Percentiles rank a stretch among this genome's conserved stretches.
These are phyloP conservation scores for Leptopilina syphax DNA, from an alignment of 2,888 invertebrate genomes.

Conservation along the genomic window DNA sequence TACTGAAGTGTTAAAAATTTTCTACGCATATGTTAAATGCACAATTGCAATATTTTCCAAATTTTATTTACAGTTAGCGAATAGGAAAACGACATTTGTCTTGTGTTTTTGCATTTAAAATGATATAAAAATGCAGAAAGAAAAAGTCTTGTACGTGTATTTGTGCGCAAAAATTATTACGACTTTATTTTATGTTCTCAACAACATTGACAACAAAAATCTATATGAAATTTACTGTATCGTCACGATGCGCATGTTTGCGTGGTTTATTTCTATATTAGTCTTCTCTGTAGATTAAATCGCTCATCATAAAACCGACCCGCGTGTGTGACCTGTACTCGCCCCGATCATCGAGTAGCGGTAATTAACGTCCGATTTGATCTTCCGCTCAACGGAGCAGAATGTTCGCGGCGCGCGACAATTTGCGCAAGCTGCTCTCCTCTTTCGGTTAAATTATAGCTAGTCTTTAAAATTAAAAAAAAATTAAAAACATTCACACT, in stretches of 20 bases:
- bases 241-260: slow-evolving; percentile 39
- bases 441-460: no score
- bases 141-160: no score
- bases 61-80: no score
- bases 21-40: no score
- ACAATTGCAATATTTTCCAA: no score
- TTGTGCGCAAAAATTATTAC: slow-evolving; percentile 41
- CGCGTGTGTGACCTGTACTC: slow-evolving; percentile 46
- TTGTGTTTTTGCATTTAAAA: no score
- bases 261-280: slow-evolving; percentile 42
- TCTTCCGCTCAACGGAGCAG: slow-evolving; percentile 62
- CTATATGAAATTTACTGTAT: neutral
- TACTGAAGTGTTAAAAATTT: no score
- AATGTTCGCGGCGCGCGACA: slow-evolving; percentile 58
- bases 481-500: no score
- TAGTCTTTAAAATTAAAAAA: no score
- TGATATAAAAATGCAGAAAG: no score
- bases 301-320: slow-evolving; percentile 56
- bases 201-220: neutral
- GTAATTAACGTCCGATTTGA: slow-evolving; percentile 69
- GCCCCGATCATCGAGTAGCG: slow-evolving; percentile 52
- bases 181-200: slow-evolving; percentile 30
- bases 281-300: slow-evolving; percentile 49
- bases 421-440: slow-evolving; percentile 48
- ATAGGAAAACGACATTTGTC: no score